These are phyloP conservation scores for Crocallis elinguaria DNA, from an alignment of 2,888 invertebrate species.

Conservation along the genomic window DNA sequence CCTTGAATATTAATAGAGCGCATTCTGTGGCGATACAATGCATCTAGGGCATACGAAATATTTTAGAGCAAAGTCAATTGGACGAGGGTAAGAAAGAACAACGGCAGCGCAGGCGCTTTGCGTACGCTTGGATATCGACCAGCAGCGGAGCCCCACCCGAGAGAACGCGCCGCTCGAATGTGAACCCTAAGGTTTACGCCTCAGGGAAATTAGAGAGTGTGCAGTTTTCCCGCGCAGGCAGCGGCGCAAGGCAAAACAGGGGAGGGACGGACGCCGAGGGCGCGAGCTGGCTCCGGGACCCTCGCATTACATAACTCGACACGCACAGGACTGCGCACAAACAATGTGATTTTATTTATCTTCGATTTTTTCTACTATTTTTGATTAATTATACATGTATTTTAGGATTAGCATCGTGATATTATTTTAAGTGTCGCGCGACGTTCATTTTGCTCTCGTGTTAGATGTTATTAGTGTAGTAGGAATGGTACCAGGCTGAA, in stretches of 20 bases:
- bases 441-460: conserved; percentile 49
- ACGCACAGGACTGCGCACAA: conserved; percentile 85
- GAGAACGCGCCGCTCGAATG: not conserved
- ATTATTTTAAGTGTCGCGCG: conserved; percentile 75
- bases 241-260: conserved; percentile 47
- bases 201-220: conserved; percentile 26
- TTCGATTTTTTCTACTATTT: conserved; percentile 74
- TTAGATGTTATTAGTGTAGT: conserved; percentile 66
- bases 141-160: conserved; percentile 19
- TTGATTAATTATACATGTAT: conserved; percentile 76
- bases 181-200: conserved; percentile 18
- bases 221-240: conserved; percentile 47
- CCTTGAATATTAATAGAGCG: conserved; percentile 59
- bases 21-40: conserved; percentile 45
- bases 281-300: conserved; percentile 64
- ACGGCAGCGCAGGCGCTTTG: conserved; percentile 44
- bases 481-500: conserved; percentile 48
- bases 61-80: conserved; percentile 41
- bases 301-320: conserved; percentile 82
- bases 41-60: conserved; percentile 61
- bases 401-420: conserved; percentile 79
- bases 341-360: conserved; percentile 83
- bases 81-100: conserved; percentile 27
- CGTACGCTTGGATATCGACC: conserved; percentile 44
- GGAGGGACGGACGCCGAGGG: conserved; percentile 56